Percentiles rank a stretch among this genome's conserved stretches.
These are phyloP conservation scores for Coenonympha glycerion DNA, from an alignment of 2,888 invertebrate genomes.

Conservation along the genomic window DNA sequence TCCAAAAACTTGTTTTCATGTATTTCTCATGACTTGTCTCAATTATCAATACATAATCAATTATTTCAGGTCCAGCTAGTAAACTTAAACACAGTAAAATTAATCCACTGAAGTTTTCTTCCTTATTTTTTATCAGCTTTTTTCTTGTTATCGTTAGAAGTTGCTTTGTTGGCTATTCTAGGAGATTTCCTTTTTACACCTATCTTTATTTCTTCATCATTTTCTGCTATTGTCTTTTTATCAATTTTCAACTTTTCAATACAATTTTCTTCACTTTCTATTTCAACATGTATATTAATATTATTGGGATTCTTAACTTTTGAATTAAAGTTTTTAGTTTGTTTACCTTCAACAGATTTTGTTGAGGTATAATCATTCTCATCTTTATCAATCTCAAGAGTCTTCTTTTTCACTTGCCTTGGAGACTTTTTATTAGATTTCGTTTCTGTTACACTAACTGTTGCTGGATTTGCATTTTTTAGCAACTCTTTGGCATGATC, in stretches of 20 bases:
- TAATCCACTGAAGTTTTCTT: conserved; percentile 4
- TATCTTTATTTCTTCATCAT: conserved; percentile 23
- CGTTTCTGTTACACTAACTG: background rate
- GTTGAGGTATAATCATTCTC: background rate
- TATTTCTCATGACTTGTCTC: no score
- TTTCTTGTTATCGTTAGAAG: conserved; percentile 9
- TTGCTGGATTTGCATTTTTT: background rate
- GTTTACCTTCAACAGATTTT: background rate
- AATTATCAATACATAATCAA: no score
- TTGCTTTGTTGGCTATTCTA: conserved; percentile 17
- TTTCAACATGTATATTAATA: background rate
- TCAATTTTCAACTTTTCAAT: background rate
- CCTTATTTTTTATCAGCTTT: conserved; percentile 7
- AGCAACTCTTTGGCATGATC: background rate
- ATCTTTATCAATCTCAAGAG: background rate
- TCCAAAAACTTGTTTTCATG: no score
- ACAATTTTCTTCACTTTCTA: background rate
- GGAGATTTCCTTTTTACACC: conserved; percentile 35
- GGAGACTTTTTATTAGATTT: background rate
- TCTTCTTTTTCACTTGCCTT: background rate
- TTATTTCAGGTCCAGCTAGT: no score
- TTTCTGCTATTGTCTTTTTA: background rate
- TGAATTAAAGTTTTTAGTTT: background rate
- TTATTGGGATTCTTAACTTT: background rate
- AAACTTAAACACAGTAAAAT: background rate